Conservation (phyloP, 2,113 vertebrate species). For the Pelvicachromis taeniatus region DNA sequence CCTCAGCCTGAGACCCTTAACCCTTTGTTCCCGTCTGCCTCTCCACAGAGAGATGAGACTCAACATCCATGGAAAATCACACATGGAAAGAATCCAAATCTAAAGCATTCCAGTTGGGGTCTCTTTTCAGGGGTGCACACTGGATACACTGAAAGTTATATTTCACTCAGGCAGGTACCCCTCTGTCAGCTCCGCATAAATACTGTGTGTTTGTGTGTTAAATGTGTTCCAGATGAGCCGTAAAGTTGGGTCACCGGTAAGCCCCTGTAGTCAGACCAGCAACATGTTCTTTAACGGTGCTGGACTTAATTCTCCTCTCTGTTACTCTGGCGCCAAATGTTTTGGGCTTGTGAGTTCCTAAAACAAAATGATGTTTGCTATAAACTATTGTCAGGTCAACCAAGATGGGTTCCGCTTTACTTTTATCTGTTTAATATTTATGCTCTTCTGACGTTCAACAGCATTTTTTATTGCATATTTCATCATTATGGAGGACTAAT, state of each 20-base stretch:
- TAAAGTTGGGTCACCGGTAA: constrained; percentile 5
- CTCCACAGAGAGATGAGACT: constrained; percentile 34
- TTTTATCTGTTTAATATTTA: neutral
- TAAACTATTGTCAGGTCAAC: neutral
- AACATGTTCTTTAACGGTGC: neutral
- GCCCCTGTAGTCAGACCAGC: neutral
- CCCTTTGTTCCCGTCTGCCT: constrained; percentile 30
- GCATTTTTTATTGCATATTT: neutral
- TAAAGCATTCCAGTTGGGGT: constrained; percentile 30
- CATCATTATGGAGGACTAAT: neutral
- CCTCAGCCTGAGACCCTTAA: constrained; percentile 47
- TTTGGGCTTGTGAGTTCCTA: neutral
- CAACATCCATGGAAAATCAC: constrained; percentile 43
- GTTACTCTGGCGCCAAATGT: neutral
- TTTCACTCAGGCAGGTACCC: constrained; percentile 52
- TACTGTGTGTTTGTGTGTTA: constrained; percentile 13
- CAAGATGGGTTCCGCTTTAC: neutral
- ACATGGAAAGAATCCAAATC: constrained; percentile 50
- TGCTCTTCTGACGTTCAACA: neutral
- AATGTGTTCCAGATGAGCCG: constrained; percentile 69
- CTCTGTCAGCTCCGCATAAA: constrained; percentile 28
- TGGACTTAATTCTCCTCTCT: neutral
- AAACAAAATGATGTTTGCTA: neutral
- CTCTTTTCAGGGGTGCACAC: constrained; percentile 25
- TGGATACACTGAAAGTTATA: constrained; percentile 21